A percentile compares a stretch with the other conserved stretches of the same genome.
Conservation (phyloP, 2,113 vertebrate genomes). For the Anser cygnoides region DNA sequence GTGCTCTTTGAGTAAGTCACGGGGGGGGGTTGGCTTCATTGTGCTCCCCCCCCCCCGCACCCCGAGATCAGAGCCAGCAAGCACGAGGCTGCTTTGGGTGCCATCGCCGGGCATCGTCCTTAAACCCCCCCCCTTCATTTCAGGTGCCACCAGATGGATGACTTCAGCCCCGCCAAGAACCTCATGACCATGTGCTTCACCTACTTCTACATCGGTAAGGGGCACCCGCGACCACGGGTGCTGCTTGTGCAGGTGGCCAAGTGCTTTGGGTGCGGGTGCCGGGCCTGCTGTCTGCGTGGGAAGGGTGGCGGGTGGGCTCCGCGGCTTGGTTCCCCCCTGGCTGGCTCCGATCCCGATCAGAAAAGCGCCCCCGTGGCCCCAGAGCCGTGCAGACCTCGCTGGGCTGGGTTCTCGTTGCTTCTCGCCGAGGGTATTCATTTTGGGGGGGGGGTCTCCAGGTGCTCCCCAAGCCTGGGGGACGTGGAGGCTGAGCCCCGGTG, state of each 20-base stretch:
- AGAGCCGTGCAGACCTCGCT: fast-evolving
- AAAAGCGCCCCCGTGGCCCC: neutral
- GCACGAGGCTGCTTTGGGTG: neutral
- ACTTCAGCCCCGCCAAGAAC: constrained; percentile 95
- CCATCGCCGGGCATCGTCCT: fast-evolving
- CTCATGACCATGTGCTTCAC: constrained; percentile 99
- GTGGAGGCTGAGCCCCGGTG: neutral
- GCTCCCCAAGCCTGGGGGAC: neutral
- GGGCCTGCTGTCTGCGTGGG: neutral
- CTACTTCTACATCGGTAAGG: constrained; percentile 91
- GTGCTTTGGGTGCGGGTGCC: neutral
- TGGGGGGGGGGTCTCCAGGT: too few relatives aligned
- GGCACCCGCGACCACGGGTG: fast-evolving
- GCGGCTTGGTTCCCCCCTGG: neutral
- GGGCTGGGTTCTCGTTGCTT: neutral
- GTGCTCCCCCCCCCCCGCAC: neutral
- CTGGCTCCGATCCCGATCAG: fast-evolving
- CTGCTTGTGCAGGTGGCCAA: fast-evolving
- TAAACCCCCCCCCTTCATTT: fast-evolving
- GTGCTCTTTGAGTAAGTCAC: constrained; percentile 95
- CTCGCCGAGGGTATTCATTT: neutral
- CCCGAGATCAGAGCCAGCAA: neutral
- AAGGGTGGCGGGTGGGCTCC: neutral
- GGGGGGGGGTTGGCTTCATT: fast-evolving
- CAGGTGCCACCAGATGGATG: constrained; percentile 97